Base-by-base conservation (phyloP, 2,113 vertebrate species). In the Percina caprodes region DNA sequence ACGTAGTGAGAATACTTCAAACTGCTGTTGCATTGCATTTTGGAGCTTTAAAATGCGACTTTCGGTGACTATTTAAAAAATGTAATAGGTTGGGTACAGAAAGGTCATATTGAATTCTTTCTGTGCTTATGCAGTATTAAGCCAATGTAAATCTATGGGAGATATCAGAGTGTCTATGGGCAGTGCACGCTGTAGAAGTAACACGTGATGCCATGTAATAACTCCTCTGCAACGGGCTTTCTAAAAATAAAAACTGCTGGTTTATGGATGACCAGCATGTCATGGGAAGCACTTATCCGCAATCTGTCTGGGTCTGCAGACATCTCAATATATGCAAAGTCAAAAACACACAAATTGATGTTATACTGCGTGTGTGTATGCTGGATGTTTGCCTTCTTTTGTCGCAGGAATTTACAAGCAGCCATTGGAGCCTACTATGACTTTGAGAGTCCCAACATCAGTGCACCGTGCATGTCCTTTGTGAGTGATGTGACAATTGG, bases 391-490 rank as follows among this genome's bases (percentile, higher is more conserved):
- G 59, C 19, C 23, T 75, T 65, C 24, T 78, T 14, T 11, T 91
- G 11, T 77, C 24, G 3, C 90, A 99, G 98, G 98, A 99, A 99
- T 90, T 94, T 99, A 60, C 98, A 99, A 95, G 98, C 98, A 78
- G 98, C 98, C 86, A 99, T 99, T 48, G 98, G 98, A 91, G 98
- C 98, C 81, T 99, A 99, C 90, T 99, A 99, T 73, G 98, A 99
- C 91, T 99, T 99, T n/a, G 98, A 99, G 94, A 99, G 98, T 92
- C 98, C 98, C 35, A 99, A 98, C 93, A 97, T 99, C 94, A 98
- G 95, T 16, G 96, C 98, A 12, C 98, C 98, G 35, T 98, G 97
- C 69, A 99, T 99, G 98, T 98, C 98, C 6, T 97, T 99, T 87
- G 97, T 99, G 88, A 97, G 98, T 93, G 98, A 99, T 83, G 98